Conservation (phyloP, 1,140 invertebrate genomes). For the Cydia amplana region DNA sequence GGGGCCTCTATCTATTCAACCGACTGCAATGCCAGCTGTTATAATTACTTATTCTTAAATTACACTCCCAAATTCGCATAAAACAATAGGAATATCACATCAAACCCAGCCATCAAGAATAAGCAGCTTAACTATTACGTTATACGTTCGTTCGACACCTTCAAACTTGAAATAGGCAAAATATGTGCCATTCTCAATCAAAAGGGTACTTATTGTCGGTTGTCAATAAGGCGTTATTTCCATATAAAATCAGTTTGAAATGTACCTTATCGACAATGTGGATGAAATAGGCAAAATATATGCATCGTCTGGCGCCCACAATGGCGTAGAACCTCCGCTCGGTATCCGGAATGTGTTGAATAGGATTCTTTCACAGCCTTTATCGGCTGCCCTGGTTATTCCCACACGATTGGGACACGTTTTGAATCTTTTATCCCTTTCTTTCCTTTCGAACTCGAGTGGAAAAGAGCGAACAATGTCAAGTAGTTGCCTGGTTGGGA, state of each 20-base stretch:
- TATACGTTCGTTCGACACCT: conserved; percentile 2
- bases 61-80: too few relatives aligned
- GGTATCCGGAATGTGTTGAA: conserved; percentile 50
- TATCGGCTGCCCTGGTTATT: conserved; percentile 41
- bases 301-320: conserved; percentile 35
- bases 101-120: not conserved
- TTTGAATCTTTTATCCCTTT: not conserved
- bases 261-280: too few relatives aligned
- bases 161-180: conserved; percentile 30
- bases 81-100: too few relatives aligned
- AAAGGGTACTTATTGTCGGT: too few relatives aligned
- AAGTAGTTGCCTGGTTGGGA: conserved; percentile 1
- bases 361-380: conserved; percentile 54
- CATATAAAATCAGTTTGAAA: too few relatives aligned
- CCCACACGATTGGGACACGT: not conserved
- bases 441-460: not conserved
- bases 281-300: not conserved
- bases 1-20: not conserved
- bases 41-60: too few relatives aligned
- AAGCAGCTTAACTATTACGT: conserved; percentile 25
- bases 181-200: too few relatives aligned
- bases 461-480: not conserved
- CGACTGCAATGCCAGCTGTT: too few relatives aligned
- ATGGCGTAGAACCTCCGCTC: conserved; percentile 25
- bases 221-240: too few relatives aligned